Base-by-base conservation (phyloP, 2,113 vertebrate species). In the Oryzias curvinotus region DNA sequence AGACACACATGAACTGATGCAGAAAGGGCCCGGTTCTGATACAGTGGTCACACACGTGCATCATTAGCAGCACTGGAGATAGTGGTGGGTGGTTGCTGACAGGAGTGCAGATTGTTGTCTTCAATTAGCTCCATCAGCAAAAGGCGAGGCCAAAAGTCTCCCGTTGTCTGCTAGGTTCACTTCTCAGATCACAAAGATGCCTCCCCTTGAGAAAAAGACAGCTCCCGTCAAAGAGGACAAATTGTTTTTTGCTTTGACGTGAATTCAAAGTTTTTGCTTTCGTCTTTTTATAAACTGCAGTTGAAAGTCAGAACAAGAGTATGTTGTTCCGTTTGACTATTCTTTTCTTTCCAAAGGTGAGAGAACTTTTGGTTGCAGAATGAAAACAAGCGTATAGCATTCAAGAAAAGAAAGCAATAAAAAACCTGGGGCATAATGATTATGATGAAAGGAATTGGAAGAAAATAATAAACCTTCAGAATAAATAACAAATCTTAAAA, bases 61-160 rank as follows among this genome's bases (percentile, higher is more conserved):
- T 83, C 67, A 78, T 82, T 80, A 78, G 67, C 64, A 56, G 65
- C 47, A 28, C 59, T 52, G 30, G 65, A 49, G 60, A 75, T 49
- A 63, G 50, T 69, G 48, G 71, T 77, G 68, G 62, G 66, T 69
- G 73, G 75, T 57, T 60, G 70, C 77, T 80, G 65, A 69, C 72
- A 62, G 65, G 64, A 64, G 70, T 48, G 62, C 12, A 70, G 73
- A 68, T 57, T 84, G 71, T 81, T 86, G 78, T 82, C 58, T 81
- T 83, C 72, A 79, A 75, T 88, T 80, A 73, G 53, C 63, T 80
- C 66, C 61, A 72, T 81, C 77, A 82, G 65, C 59, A 67, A 52
- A 76, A 60, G 66, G 70, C 15, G 5, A 67, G 41, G 44, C 71
- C 85, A 82, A 71, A 52, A 80, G 57, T 42, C 57, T 17, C 50